Evolutionary conservation across 2,797 vertebrate genomes (phyloP).

Genomic region (Orestias chungarensis): DNA sequence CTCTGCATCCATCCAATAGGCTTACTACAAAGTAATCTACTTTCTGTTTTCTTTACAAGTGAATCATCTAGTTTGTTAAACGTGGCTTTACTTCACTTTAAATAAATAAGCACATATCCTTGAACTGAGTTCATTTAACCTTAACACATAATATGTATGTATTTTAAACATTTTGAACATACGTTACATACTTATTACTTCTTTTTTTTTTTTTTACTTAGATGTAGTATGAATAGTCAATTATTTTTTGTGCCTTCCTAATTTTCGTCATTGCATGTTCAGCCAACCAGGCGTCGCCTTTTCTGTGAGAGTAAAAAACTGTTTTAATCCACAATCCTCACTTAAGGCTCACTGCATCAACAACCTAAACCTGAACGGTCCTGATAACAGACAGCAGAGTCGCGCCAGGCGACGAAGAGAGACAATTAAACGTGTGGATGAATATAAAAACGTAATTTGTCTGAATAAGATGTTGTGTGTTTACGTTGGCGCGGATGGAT

Average conservation of each 20-base stretch:
- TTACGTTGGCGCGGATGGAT: conserved; percentile 92
- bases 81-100: not conserved
- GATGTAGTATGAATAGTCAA: not conserved
- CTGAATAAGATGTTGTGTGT: conserved; percentile 67
- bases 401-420: not conserved
- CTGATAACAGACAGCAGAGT: not conserved
- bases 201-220: not conserved
- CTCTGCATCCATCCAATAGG: not conserved
- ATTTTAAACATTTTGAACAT: not conserved
- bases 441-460: not conserved
- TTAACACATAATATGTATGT: not conserved
- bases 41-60: not conserved
- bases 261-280: not conserved
- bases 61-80: not conserved
- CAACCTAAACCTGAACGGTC: not conserved
- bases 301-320: not conserved
- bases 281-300: conserved; percentile 9
- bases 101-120: not conserved
- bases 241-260: not conserved
- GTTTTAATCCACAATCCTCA: not conserved
- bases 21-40: not conserved
- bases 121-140: not conserved
- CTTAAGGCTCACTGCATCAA: not conserved
- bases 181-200: too few species aligned
- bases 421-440: not conserved